phyloP scores from a whole-genome alignment of 2,888 invertebrate species.

The Pycnomerus fuliginosus region DNA sequence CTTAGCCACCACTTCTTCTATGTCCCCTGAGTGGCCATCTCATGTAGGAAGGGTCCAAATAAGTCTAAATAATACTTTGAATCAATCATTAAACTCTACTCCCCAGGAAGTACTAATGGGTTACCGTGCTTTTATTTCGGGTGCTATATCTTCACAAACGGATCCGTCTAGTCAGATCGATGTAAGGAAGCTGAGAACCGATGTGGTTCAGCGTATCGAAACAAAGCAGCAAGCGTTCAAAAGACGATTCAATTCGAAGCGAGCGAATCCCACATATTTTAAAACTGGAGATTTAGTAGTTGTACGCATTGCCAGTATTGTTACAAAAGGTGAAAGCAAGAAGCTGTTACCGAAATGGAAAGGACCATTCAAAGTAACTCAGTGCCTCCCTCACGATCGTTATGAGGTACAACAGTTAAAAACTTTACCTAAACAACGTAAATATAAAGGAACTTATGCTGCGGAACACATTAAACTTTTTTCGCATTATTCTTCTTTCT shows the following conservation, averaged over 20 bases:
- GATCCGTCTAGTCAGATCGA: no score
- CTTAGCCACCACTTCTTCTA: no score
- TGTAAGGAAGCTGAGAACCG: no score
- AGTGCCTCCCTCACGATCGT: slow-evolving; percentile 1
- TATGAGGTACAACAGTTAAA: slow-evolving; percentile 1
- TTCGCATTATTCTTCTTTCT: no score
- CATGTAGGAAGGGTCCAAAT: no score
- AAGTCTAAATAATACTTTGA: no score
- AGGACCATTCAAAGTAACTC: slow-evolving; percentile 19
- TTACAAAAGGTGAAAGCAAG: slow-evolving; percentile 14
- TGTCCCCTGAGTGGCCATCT: no score
- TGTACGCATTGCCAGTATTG: slow-evolving; percentile 7
- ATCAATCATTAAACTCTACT: no score
- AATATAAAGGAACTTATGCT: not conserved
- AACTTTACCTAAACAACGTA: not conserved
- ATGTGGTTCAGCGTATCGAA: no score
- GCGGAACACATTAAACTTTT: slow-evolving; percentile 1
- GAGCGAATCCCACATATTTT: slow-evolving; percentile 5
- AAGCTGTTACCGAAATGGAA: slow-evolving; percentile 21
- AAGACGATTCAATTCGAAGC: slow-evolving; percentile 11
- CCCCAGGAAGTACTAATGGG: no score
- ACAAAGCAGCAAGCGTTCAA: slow-evolving; percentile 11
- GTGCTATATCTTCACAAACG: no score
- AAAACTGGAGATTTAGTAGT: slow-evolving; percentile 19
- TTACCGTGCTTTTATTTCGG: no score